Evolutionary conservation across 2,113 vertebrate species (phyloP), one percentile per base, ranked within the genome.

Genomic region (Cricetomys ansorgei): DNA sequence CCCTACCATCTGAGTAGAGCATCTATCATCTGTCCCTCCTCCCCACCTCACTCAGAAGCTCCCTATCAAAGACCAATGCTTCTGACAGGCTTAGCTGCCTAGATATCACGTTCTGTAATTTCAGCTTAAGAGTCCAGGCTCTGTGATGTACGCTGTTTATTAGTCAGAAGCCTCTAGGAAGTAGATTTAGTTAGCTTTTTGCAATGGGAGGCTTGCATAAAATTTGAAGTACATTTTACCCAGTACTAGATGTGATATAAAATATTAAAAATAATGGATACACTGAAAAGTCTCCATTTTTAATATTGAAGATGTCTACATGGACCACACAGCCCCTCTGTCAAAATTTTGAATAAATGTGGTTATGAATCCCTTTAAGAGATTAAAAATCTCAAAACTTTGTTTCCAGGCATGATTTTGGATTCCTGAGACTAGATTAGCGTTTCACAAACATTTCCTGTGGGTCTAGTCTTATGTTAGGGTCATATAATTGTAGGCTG

Each of bases 101-200:
- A 84, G 62, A 43, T n/a, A 72, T 62, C 43, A 62, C 43, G 6
- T 65, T 92, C 80, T 87, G 15, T 69, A 91, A 81, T 96, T 97
- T 93, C 86, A n/a, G 88, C 48, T 95, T 43, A 94, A 77, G 70
- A 88, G 84, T 95, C 23, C 43, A 57, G 89, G 81, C 31, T 89
- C 64, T 95, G 19, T 77, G 86, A 40, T 92, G 12, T 0, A 75
- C 8, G 76, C 40, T 94, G 53, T 85, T 91, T 94, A 92, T 96
- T 85, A 96, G 43, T 40, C 83, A 91, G 13, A 25, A 19, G 16
- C 34, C 84, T 92, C 89, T 57, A 81, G 87, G 92, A 96, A 89
- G 92, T 91, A 29, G 48, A 88, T 95, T 96, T 96, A 93, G 80
- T 97, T 96, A 96, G 94, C 89, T 97, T 89, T 92, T 94, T 92